Evolutionary conservation across 2,888 invertebrate species (phyloP).

Genomic region (Urechis unicinctus): DNA sequence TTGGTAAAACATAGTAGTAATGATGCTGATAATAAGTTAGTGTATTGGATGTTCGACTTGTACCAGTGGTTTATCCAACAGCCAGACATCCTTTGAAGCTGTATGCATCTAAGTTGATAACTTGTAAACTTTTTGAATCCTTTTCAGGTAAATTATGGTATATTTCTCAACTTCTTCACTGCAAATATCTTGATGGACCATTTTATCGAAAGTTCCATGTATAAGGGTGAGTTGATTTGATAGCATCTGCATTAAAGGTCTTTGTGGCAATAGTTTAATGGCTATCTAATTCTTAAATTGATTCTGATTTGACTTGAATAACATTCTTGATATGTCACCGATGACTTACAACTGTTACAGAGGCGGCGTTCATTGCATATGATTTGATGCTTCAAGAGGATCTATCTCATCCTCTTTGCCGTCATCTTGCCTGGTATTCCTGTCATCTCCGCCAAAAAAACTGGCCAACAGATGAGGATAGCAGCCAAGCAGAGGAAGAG

Average conservation of each 20-base stretch:
- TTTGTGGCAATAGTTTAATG: no score
- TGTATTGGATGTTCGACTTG: no score
- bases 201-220: slow-evolving; percentile 66
- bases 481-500: slow-evolving; percentile 20
- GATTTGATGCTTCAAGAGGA: slow-evolving; percentile 87
- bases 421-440: slow-evolving; percentile 66
- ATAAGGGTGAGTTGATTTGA: slow-evolving; percentile 51
- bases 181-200: slow-evolving; percentile 75
- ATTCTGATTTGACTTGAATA: not conserved
- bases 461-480: slow-evolving; percentile 8
- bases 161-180: slow-evolving; percentile 78
- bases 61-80: no score
- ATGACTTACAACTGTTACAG: slow-evolving; percentile 26
- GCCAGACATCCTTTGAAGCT: no score
- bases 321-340: no score
- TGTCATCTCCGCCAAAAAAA: slow-evolving; percentile 61
- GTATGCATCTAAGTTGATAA: not conserved
- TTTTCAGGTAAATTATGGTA: slow-evolving; percentile 60
- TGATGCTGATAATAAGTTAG: no score
- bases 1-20: no score
- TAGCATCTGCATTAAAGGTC: no score
- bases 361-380: slow-evolving; percentile 70
- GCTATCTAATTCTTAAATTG: not conserved
- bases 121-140: not conserved
- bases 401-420: slow-evolving; percentile 64